Base-by-base conservation (phyloP, 2,113 vertebrate species). In the Oncorhynchus clarkii region DNA sequence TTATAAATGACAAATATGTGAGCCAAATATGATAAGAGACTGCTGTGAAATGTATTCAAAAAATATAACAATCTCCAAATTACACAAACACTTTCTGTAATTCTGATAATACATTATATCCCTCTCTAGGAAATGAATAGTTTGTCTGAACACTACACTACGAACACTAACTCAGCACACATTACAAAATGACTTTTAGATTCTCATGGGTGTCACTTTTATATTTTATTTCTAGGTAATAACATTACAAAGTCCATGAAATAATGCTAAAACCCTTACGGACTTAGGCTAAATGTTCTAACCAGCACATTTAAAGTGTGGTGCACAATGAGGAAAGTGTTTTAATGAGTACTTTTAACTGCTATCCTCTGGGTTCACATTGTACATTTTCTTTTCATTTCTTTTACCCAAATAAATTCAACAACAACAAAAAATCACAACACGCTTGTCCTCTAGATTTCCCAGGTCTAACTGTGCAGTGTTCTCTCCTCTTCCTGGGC, bases 401-500 rank as follows among this genome's bases (percentile, higher is more conserved):
- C 34, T 39, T 39, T 39, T 39, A 39, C 34, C 34, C 1, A 39
- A 39, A 39, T 39, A 39, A 39, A 39, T 8, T 39, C 31, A 34
- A 34, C 5, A 29, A 29, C 29, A 29, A 29, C 29, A 29, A 4
- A 39, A 39, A 39, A 39, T 39, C 34, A 1, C 34, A 77, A 81
- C 86, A 85, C 86, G 75, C 74, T 77, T 74, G 82, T 88, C 89
- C 88, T 71, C 82, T 72, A 73, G 84, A 87, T 84, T 12, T 87
- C 77, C 82, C 67, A n/a, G 60, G 66, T 74, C 68, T 57, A 1
- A 45, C 79, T 75, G 77, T 39, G 82, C 86, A 88, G 83, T 88
- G 77, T 91, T 88, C 89, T 90, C 27, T 39, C 51, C n/a, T 51
- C 57, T 27, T 5, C 26, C 34, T 4, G 4, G 34, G 34, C 13